Conservation (phyloP, 2,113 vertebrate genomes). For the Phoenicopterus ruber region DNA sequence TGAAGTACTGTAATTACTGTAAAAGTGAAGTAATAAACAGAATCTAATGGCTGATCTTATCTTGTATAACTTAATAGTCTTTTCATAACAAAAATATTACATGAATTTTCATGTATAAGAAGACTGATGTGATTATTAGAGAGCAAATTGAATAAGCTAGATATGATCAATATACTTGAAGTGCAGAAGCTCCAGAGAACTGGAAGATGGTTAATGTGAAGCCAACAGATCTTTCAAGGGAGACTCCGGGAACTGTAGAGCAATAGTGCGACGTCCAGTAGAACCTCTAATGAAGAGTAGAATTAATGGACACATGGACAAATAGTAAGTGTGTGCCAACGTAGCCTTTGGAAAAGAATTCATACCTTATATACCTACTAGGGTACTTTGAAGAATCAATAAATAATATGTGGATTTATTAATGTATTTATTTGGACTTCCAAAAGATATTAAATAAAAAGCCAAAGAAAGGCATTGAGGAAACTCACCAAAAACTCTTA, state of each 20-base stretch:
- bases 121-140: not conserved
- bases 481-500: not conserved
- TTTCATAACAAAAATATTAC: not conserved
- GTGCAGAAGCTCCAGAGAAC: not conserved
- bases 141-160: not conserved
- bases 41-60: not conserved
- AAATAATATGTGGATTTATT: not conserved
- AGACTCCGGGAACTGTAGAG: not conserved
- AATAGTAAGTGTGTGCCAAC: not conserved
- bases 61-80: not conserved
- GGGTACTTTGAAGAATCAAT: not conserved
- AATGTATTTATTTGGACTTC: not conserved
- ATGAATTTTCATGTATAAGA: not conserved
- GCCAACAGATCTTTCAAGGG: not conserved
- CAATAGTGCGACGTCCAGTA: not conserved
- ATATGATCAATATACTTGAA: not conserved
- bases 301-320: not conserved
- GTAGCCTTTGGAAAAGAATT: not conserved
- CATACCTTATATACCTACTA: not conserved
- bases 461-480: not conserved
- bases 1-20: not conserved
- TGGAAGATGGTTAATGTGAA: not conserved
- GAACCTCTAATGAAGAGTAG: not conserved
- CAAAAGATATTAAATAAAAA: not conserved
- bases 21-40: not conserved